These are phyloP conservation scores for Eucera pruinosa DNA, from an alignment of 2,888 invertebrate species.

Conservation along the genomic window DNA sequence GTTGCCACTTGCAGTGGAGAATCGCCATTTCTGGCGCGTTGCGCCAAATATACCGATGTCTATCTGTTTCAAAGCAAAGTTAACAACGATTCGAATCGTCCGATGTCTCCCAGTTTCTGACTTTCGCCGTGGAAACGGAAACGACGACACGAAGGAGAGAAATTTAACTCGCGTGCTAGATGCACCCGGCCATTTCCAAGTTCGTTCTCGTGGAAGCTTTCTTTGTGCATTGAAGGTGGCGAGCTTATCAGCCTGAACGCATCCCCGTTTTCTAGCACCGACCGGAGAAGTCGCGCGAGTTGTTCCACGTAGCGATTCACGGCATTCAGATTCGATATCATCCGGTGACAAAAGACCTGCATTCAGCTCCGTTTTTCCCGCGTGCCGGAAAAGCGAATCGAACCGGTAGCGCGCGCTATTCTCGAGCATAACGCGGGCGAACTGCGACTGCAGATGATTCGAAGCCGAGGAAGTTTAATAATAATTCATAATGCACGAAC, in stretches of 20 bases:
- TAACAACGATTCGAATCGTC: background rate
- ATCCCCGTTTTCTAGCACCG: background rate
- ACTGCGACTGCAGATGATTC: background rate
- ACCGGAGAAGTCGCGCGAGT: background rate
- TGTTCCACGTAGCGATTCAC: conserved; percentile 32
- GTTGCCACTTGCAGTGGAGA: too few relatives aligned
- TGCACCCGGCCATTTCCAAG: background rate
- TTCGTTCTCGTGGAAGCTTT: background rate
- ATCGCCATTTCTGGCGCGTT: too few relatives aligned
- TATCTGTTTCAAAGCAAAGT: background rate
- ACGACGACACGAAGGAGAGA: background rate
- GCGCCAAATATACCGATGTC: background rate
- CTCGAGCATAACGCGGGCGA: too few relatives aligned
- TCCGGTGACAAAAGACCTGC: conserved; percentile 32
- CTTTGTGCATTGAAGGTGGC: conserved; percentile 34
- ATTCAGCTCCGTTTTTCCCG: conserved; percentile 9
- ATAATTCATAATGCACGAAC: conserved; percentile 24
- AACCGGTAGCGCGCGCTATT: background rate
- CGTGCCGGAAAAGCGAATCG: background rate
- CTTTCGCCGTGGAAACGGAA: background rate
- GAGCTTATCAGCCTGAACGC: conserved; percentile 15
- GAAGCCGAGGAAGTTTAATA: conserved; percentile 17
- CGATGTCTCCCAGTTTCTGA: background rate
- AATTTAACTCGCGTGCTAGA: conserved; percentile 4
- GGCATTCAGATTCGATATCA: conserved; percentile 41